A percentile compares a stretch with the other conserved stretches of the same genome.
Evolutionary conservation across 2,797 vertebrate genomes (phyloP).

Genomic region (Ctenopoma multispine): DNA sequence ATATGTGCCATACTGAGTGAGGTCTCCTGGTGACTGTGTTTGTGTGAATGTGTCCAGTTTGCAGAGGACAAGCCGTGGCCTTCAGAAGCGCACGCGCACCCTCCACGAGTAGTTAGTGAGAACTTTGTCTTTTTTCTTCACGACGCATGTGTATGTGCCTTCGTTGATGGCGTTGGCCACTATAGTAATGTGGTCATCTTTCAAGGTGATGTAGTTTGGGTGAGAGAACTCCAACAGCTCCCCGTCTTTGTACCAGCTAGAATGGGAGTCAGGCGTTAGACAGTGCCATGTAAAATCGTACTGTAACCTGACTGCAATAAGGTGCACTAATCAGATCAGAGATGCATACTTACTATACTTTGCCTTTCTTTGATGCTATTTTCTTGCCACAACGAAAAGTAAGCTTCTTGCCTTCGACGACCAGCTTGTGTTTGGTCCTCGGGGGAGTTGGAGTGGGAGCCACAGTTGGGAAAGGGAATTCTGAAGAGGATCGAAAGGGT

Average conservation of each 20-base stretch:
- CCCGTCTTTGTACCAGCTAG: conserved; percentile 98
- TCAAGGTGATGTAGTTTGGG: conserved; percentile 92
- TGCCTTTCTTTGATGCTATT: conserved; percentile 95
- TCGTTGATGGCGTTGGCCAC: conserved; percentile 98
- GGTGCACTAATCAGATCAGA: neutral
- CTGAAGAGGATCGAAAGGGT: conserved; percentile 69
- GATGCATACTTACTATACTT: conserved; percentile 92
- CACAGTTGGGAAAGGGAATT: conserved; percentile 93
- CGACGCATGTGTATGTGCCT: conserved; percentile 95
- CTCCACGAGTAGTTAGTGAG: conserved; percentile 97
- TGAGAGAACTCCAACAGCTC: conserved; percentile 95
- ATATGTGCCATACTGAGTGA: conserved; percentile 79
- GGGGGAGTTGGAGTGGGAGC: conserved; percentile 88
- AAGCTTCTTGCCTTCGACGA: conserved; percentile 92
- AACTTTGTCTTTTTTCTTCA: conserved; percentile 90
- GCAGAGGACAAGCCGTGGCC: conserved; percentile 23
- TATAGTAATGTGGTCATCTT: conserved; percentile 93
- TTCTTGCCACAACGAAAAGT: conserved; percentile 97
- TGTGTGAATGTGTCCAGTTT: conserved; percentile 37
- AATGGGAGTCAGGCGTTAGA: conserved; percentile 34
- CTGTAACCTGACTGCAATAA: neutral
- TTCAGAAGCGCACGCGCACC: conserved; percentile 88
- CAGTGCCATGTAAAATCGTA: too few species aligned
- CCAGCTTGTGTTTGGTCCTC: conserved; percentile 92
- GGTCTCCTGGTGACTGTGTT: conserved; percentile 56